Conservation (phyloP, 2,888 invertebrate genomes). For the Copidosoma aretas region DNA sequence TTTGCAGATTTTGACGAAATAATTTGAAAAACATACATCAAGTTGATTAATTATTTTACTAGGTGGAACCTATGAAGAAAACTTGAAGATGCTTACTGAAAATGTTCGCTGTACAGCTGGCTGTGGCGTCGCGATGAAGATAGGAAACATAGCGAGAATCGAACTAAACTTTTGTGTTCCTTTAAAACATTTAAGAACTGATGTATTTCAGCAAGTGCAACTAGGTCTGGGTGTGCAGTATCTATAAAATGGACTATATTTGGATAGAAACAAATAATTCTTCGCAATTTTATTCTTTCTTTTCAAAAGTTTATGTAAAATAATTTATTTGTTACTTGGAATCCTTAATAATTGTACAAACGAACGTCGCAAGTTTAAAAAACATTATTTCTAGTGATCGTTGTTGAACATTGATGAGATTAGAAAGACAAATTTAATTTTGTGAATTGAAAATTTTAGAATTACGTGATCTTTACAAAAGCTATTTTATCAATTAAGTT, state of each 20-base stretch:
- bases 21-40: neutral
- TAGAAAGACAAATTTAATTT: too few species aligned
- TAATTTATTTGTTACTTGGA: too few species aligned
- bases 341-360: too few species aligned
- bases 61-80: conserved; percentile 62
- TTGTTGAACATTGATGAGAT: too few species aligned
- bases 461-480: too few species aligned
- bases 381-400: too few species aligned
- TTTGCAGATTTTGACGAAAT: neutral
- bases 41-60: conserved; percentile 28
- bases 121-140: conserved; percentile 80
- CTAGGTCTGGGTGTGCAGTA: conserved; percentile 85
- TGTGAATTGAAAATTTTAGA: too few species aligned
- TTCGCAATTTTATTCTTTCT: conserved; percentile 27
- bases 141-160: conserved; percentile 85
- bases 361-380: conserved; percentile 49
- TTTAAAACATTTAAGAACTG: conserved; percentile 69
- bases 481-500: too few species aligned
- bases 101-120: conserved; percentile 80
- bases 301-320: neutral
- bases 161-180: conserved; percentile 96
- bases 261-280: conserved; percentile 17
- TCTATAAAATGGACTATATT: conserved; percentile 64
- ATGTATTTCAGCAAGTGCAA: conserved; percentile 78
- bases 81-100: conserved; percentile 62